Conservation (phyloP, 2,113 vertebrate genomes). For the Zootoca vivipara region DNA sequence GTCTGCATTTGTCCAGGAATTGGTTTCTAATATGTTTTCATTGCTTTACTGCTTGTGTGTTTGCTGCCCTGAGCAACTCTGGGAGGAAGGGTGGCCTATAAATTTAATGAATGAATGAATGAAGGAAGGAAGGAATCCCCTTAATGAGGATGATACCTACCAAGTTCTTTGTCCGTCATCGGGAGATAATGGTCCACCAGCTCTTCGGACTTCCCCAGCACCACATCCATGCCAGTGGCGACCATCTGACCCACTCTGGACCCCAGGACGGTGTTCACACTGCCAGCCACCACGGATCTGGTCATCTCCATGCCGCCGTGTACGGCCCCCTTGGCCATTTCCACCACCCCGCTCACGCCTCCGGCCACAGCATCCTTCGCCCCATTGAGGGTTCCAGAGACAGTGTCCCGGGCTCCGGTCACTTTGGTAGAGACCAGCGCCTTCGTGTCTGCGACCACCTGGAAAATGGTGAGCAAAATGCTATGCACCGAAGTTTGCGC, state of each 20-base stretch:
- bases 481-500: too few species aligned
- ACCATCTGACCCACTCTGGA: slow-evolving; percentile 82
- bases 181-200: slow-evolving; percentile 88
- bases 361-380: slow-evolving; percentile 77
- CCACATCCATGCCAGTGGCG: slow-evolving; percentile 75
- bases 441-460: slow-evolving; percentile 86
- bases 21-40: too few species aligned
- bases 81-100: too few species aligned
- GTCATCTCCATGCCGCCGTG: slow-evolving; percentile 81
- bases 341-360: slow-evolving; percentile 59
- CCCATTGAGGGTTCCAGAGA: slow-evolving; percentile 66
- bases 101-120: too few species aligned
- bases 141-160: slow-evolving; percentile 70
- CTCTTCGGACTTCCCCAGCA: slow-evolving; percentile 81
- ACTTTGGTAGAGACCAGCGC: slow-evolving; percentile 79
- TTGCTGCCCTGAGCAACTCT: too few species aligned
- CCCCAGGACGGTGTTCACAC: slow-evolving; percentile 74
- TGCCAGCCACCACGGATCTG: slow-evolving; percentile 72
- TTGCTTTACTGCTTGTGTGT: too few species aligned
- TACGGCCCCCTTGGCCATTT: slow-evolving; percentile 66
- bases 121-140: too few species aligned
- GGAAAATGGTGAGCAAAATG: background rate
- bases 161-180: slow-evolving; percentile 72
- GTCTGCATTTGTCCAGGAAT: too few species aligned
- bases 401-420: slow-evolving; percentile 37